Conservation (phyloP, 2,113 vertebrate genomes). For the Indri indri region DNA sequence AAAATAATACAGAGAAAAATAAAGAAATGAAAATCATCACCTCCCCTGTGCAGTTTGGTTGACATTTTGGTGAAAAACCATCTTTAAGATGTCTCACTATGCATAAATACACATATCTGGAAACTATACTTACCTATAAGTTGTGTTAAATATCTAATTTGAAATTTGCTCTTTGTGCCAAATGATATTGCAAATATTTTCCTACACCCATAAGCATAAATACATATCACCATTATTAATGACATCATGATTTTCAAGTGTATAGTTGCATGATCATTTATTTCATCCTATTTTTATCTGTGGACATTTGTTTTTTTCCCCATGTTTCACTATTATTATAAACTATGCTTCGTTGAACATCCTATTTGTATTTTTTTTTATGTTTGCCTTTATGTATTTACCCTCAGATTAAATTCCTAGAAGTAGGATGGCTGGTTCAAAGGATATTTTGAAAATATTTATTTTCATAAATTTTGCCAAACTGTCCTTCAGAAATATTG, state of each 20-base stretch:
- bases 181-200: neutral
- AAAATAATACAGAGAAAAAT: neutral
- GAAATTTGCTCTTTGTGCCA: neutral
- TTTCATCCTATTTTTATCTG: neutral
- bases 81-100: neutral
- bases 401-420: neutral
- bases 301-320: neutral
- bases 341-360: neutral
- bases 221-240: neutral
- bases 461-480: conserved; percentile 11
- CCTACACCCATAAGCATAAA: neutral
- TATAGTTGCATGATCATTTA: neutral
- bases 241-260: neutral
- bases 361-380: neutral
- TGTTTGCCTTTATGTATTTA: neutral
- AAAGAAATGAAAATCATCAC: neutral
- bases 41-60: neutral
- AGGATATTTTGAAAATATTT: neutral
- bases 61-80: neutral
- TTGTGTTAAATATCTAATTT: neutral
- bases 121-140: neutral
- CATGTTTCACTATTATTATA: neutral
- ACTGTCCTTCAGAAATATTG: neutral
- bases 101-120: neutral
- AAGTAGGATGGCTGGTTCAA: neutral